Evolutionary conservation across 2,888 invertebrate genomes (phyloP).

Genomic region (Bruchidius siliquastri): DNA sequence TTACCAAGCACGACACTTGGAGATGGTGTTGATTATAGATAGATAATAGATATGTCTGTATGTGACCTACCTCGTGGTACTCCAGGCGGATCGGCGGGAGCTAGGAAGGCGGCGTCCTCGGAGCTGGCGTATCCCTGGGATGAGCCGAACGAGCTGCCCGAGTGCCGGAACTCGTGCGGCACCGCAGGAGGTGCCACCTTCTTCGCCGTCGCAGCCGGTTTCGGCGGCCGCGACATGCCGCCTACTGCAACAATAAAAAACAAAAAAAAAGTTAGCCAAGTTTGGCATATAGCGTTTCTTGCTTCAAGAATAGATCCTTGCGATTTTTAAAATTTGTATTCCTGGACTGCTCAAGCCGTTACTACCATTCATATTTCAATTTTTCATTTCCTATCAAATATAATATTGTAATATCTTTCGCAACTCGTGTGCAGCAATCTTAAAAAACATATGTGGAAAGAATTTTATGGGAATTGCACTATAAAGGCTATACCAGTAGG

Average conservation of each 20-base stretch:
- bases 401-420: neutral
- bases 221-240: slow-evolving; percentile 83
- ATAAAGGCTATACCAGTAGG: neutral
- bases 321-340: neutral
- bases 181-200: slow-evolving; percentile 87
- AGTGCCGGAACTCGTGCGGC: slow-evolving; percentile 75
- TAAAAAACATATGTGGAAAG: neutral
- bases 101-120: slow-evolving; percentile 68
- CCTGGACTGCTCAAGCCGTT: no score
- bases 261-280: slow-evolving; percentile 10
- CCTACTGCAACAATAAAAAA: slow-evolving; percentile 63
- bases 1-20: no score
- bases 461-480: neutral
- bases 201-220: slow-evolving; percentile 80
- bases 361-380: no score
- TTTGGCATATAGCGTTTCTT: no score
- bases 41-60: no score
- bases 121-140: slow-evolving; percentile 70
- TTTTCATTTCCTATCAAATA: neutral
- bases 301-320: no score
- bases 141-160: slow-evolving; percentile 73
- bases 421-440: neutral
- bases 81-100: slow-evolving; percentile 50
- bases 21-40: no score
- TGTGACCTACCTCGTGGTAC: slow-evolving; percentile 46